Percentiles rank a stretch among this genome's conserved stretches.
Conservation (phyloP, 1,140 invertebrate species). For the Drosophila arawakana region DNA sequence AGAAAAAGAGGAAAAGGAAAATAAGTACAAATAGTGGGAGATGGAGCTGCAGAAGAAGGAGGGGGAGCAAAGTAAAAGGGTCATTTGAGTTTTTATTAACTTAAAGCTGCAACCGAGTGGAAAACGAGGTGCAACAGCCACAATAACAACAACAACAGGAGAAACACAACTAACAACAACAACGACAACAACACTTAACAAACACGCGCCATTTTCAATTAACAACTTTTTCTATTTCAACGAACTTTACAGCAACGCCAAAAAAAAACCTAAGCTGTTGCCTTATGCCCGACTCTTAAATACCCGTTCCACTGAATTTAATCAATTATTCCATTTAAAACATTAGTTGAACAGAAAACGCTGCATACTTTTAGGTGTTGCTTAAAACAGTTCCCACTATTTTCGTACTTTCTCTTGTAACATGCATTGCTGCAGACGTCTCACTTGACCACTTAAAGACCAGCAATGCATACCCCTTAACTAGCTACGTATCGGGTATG, state of each 20-base stretch:
- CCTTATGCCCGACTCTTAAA: not conserved
- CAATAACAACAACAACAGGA: constrained; percentile 8
- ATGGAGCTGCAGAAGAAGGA: not conserved
- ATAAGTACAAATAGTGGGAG: not conserved
- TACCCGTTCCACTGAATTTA: too few relatives aligned
- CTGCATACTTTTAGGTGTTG: too few relatives aligned
- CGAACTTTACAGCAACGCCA: constrained; percentile 8
- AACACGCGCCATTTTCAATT: constrained; percentile 76
- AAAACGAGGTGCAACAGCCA: constrained; percentile 36
- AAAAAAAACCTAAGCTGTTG: constrained; percentile 4
- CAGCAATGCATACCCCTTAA: not conserved
- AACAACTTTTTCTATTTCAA: constrained; percentile 66
- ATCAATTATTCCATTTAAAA: too few relatives aligned
- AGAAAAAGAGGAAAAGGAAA: not conserved
- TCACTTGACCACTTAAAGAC: not conserved
- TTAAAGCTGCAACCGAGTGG: constrained; percentile 42
- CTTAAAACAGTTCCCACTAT: too few relatives aligned
- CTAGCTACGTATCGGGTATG: too few relatives aligned
- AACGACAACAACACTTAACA: constrained; percentile 17
- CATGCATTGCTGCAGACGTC: too few relatives aligned
- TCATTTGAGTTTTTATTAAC: constrained; percentile 23
- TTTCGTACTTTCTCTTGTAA: too few relatives aligned
- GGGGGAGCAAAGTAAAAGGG: not conserved
- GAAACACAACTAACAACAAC: not conserved
- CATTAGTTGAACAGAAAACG: too few relatives aligned